Evolutionary conservation across 2,113 vertebrate species (phyloP), one percentile per base, ranked within the genome.

Genomic region (Dinomys branickii): DNA sequence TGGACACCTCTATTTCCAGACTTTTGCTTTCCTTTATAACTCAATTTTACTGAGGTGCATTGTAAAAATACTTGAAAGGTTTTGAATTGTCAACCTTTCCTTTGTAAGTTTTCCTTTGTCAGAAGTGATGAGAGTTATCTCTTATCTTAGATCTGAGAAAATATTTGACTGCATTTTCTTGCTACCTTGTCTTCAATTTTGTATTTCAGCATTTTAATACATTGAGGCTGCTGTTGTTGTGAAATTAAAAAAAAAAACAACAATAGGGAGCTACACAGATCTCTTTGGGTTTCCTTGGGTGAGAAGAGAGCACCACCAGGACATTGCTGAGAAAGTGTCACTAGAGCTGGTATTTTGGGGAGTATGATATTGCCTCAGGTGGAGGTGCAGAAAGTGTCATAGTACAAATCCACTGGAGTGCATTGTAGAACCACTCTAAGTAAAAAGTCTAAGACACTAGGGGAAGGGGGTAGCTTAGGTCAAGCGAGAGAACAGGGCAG

Each of bases 51-150:
- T 77, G 30, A 5, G 54, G 22, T 78, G 78, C n/a, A 93, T 44
- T 54, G 6, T 50, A 85, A 95, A 59, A 30, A 24, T 80, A 6
- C 19, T 90, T 84, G 30, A 63, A 59, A 41, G 91, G 30, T 47
- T 75, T 90, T 88, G 6, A 90, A 54, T 59, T 77, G 6, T 2
- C 47, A 20, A 56, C 71, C 1, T 95, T 82, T 59, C 5, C 38
- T 82, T 91, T 6, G 24, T 52, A 33, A 58, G 65, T 90, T 87
- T 82, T 69, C 54, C 7, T 89, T 90, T 96, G 44, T 63, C 28
- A 24, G 59, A 92, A 47, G 14, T 26, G 75, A n/a, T 84, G 52
- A 86, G 86, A 95, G 93, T 85, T 67, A 85, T 75, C 35, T 75
- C 6, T 65, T 28, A 47, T 67, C 10, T 90, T 47, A 85, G 2